Conservation (phyloP, 2,797 vertebrate species). For the Chromis chromis region DNA sequence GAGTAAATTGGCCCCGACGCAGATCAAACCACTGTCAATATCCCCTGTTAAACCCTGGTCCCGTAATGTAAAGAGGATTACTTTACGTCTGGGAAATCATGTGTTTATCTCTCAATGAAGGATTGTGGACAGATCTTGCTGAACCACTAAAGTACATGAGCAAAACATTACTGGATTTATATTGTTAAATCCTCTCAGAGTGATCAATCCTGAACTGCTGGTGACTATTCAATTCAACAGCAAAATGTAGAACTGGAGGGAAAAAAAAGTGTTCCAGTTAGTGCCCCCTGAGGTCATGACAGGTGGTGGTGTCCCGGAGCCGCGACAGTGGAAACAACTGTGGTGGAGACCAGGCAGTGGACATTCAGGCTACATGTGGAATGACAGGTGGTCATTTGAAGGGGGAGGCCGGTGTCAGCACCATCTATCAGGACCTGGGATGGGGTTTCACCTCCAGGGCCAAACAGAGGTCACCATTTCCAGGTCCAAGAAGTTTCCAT, state of each 20-base stretch:
- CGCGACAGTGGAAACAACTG: conserved; percentile 27
- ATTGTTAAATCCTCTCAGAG: conserved; percentile 17
- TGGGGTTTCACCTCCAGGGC: conserved; percentile 60
- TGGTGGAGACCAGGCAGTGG: conserved; percentile 17
- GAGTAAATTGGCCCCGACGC: conserved; percentile 53
- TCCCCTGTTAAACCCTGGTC: conserved; percentile 51
- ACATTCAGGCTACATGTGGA: conserved; percentile 35
- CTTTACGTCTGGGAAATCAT: conserved; percentile 60
- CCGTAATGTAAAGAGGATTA: conserved; percentile 72
- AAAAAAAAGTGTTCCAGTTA: neutral
- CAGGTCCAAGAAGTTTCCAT: conserved; percentile 15
- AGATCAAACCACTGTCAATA: conserved; percentile 53
- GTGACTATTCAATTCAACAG: neutral
- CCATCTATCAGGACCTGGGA: conserved; percentile 53
- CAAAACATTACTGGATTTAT: conserved; percentile 30
- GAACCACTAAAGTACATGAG: neutral
- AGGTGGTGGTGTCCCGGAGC: conserved; percentile 66
- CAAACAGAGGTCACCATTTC: conserved; percentile 38
- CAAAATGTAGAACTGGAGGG: neutral
- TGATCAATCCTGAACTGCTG: neutral
- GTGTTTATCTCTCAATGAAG: conserved; percentile 35
- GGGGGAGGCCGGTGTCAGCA: conserved; percentile 15
- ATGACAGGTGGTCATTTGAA: conserved; percentile 68
- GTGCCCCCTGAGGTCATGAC: conserved; percentile 64
- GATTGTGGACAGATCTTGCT: conserved; percentile 43